These are phyloP conservation scores for Perizoma affinitatum DNA, from an alignment of 2,888 invertebrate species.

Conservation along the genomic window DNA sequence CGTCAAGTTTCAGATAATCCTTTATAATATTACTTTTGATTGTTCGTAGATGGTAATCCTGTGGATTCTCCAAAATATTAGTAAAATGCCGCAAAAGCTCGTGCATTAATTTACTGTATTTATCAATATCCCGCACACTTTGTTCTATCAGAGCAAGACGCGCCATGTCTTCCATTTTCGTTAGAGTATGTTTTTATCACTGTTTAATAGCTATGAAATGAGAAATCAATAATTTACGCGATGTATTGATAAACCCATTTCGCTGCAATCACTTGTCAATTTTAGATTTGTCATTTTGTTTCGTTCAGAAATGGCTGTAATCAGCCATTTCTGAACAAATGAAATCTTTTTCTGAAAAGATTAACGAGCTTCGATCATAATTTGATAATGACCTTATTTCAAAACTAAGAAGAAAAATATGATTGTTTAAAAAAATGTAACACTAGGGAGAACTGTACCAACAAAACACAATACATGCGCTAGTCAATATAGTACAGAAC, in stretches of 20 bases:
- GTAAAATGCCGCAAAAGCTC: constrained; percentile 62
- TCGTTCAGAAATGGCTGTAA: constrained; percentile 45
- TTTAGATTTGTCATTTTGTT: constrained; percentile 65
- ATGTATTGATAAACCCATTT: constrained; percentile 46
- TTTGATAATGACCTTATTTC: no score
- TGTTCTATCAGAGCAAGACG: constrained; percentile 75
- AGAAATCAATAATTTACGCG: constrained; percentile 33
- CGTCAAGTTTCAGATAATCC: constrained; percentile 50
- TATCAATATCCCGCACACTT: constrained; percentile 56
- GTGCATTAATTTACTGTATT: constrained; percentile 61
- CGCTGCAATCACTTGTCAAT: constrained; percentile 63
- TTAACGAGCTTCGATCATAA: no score
- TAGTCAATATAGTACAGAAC: no score
- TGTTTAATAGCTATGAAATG: constrained; percentile 29
- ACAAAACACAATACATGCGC: no score
- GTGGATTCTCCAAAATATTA: constrained; percentile 70
- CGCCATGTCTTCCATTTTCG: constrained; percentile 75
- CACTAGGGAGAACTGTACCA: no score
- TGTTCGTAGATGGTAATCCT: constrained; percentile 60
- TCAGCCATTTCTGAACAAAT: no score
- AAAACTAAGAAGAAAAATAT: no score
- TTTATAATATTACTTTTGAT: constrained; percentile 58
- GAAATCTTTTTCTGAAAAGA: no score
- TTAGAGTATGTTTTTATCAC: constrained; percentile 32
- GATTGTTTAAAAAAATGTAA: not conserved